Base-by-base conservation (phyloP, 2,888 invertebrate genomes). In the Invenusta paracnida region DNA sequence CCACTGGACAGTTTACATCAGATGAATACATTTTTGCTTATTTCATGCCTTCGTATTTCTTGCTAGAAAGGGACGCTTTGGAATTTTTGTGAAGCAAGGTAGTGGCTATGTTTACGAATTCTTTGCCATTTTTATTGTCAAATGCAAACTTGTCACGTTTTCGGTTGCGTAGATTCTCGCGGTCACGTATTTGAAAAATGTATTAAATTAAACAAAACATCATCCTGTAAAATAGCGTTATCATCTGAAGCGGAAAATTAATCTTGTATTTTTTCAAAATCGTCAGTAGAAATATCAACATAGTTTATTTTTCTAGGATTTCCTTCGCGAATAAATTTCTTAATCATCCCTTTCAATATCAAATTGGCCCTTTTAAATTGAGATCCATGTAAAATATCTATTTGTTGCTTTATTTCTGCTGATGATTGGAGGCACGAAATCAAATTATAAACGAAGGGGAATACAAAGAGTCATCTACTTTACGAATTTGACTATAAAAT, bases 251-350 rank as follows among this genome's bases (percentile, higher is more conserved):
- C 11, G 73, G 5, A n/a, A 23, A 73, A 73, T 2, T 73, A 73
- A 23, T 73, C 25, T 73, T 73, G 73, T 23, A 73, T 73, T 5
- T 73, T 73, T 25, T 73, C 73, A 23, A 73, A 73, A 73, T 73
- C 11, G 11, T 73, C 25, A n/a, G 11, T 23, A n/a, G 11, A 5
- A 73, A 73, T 73, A 73, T 73, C 73, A 73, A 73, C 73, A 73
- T 73, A 73, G 73, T 23, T 73, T n/a, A 2, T 73, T n/a, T 73
- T 73, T n/a, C 73, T 13, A 23, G 5, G 73, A 73, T 73, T 73
- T n/a, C 73, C 73, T 73, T 73, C 73, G 25, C 27, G 73, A 73
- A 73, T 73, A 25, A 73, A 73, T 73, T 73, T 73, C 73, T 23
- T 23, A 5, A 73, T 73, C 73, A 73, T 73, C 27, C 73, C 73